Conservation (phyloP, 2,888 invertebrate genomes). For the Lycophotia porphyrea region DNA sequence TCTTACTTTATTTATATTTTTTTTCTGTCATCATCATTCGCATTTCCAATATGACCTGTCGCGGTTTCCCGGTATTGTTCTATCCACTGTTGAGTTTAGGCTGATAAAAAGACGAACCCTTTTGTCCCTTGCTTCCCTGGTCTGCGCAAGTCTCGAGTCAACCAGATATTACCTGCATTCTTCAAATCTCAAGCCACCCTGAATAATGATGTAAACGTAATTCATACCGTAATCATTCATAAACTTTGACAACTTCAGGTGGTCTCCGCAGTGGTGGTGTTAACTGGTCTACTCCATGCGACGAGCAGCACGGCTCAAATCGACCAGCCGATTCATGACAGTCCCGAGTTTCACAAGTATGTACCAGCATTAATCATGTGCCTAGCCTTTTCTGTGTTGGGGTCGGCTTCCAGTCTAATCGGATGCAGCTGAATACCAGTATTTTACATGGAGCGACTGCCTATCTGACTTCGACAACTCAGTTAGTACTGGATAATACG, state of each 20-base stretch:
- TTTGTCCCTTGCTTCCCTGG: not conserved
- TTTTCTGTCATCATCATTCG: not conserved
- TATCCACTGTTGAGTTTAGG: not conserved
- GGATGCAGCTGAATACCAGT: not conserved
- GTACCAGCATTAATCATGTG: not conserved
- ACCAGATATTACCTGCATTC: not conserved
- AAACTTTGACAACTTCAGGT: slow-evolving; percentile 57
- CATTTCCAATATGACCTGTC: not conserved
- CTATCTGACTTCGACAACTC: not conserved
- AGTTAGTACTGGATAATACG: not conserved
- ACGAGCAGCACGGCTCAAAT: slow-evolving; percentile 64
- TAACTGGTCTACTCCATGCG: slow-evolving; percentile 70
- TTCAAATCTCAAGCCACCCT: not conserved
- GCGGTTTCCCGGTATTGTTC: not conserved
- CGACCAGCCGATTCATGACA: slow-evolving; percentile 35
- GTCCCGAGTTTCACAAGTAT: slow-evolving; percentile 64
- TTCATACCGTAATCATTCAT: not conserved
- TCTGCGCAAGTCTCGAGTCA: not conserved
- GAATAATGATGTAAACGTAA: too few species aligned
- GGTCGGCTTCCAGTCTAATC: not conserved
- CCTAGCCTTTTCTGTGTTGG: not conserved
- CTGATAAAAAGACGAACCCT: not conserved
- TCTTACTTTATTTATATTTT: not conserved
- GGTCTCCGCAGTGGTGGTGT: slow-evolving; percentile 60
- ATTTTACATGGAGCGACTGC: not conserved